These are phyloP conservation scores for Hypsopygia costalis DNA, from an alignment of 2,888 invertebrate genomes.

Conservation along the genomic window DNA sequence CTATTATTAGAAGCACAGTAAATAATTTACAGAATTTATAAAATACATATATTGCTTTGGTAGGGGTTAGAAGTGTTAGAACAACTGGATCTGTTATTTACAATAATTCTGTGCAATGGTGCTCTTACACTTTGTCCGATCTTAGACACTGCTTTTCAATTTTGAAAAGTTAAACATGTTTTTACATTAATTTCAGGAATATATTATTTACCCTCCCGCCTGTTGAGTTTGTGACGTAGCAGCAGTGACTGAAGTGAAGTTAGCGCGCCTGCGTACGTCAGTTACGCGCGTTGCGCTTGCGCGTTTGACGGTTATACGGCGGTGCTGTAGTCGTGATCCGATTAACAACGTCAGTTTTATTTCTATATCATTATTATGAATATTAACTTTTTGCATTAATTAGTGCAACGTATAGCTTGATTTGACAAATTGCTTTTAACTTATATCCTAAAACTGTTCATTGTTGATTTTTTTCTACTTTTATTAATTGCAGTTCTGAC, in stretches of 20 bases:
- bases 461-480: slow-evolving; percentile 11
- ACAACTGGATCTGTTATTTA: too few species aligned
- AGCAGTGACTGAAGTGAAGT: slow-evolving; percentile 58
- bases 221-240: slow-evolving; percentile 35
- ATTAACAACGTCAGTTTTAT: slow-evolving; percentile 78
- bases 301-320: slow-evolving; percentile 79
- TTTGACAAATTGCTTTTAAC: slow-evolving; percentile 41
- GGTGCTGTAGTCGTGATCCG: slow-evolving; percentile 78
- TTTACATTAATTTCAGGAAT: too few species aligned
- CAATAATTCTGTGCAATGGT: too few species aligned
- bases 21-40: too few species aligned
- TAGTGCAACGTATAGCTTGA: slow-evolving; percentile 46
- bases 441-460: too few species aligned
- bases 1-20: too few species aligned
- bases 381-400: slow-evolving; percentile 22
- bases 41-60: too few species aligned
- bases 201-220: slow-evolving; percentile 40
- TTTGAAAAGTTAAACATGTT: too few species aligned
- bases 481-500: slow-evolving; percentile 31
- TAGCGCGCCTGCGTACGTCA: slow-evolving; percentile 69
- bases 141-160: too few species aligned
- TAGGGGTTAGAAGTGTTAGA: too few species aligned
- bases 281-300: slow-evolving; percentile 77
- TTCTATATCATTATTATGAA: slow-evolving; percentile 33
- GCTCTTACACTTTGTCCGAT: too few species aligned